These are phyloP conservation scores for Ceratothoa steindachneri DNA, from an alignment of 2,888 invertebrate species.

Conservation along the genomic window DNA sequence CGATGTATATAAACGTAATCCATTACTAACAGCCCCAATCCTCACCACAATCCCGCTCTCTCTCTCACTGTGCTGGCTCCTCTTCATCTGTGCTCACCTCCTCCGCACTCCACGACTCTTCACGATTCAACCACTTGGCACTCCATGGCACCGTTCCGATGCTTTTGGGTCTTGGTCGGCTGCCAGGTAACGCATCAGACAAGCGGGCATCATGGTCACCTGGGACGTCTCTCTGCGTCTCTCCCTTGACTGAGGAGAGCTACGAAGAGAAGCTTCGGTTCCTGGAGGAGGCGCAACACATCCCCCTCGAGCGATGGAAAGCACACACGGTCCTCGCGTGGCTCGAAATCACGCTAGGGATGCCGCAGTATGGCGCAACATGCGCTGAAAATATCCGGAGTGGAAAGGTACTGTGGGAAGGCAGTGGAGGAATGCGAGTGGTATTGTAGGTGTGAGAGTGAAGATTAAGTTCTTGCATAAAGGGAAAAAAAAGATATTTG, in stretches of 20 bases:
- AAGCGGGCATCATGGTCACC: conserved; percentile 42
- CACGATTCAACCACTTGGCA: not conserved
- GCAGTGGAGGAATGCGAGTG: too few species aligned
- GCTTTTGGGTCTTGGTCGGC: too few species aligned
- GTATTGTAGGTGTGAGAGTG: too few species aligned
- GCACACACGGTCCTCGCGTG: conserved; percentile 90
- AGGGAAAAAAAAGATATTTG: too few species aligned
- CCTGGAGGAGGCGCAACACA: conserved; percentile 69
- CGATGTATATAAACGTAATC: too few species aligned
- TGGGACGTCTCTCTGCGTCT: conserved; percentile 37
- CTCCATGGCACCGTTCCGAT: too few species aligned
- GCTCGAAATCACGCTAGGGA: conserved; percentile 87
- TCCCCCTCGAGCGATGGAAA: conserved; percentile 85
- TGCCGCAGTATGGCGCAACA: conserved; percentile 85
- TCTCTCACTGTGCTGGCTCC: conserved; percentile 4
- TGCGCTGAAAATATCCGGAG: conserved; percentile 92
- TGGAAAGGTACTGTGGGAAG: conserved; percentile 72
- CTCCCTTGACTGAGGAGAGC: conserved; percentile 63
- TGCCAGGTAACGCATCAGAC: conserved; percentile 33
- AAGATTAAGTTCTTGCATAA: too few species aligned
- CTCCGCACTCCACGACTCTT: not conserved
- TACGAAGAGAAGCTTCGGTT: conserved; percentile 71
- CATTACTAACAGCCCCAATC: not conserved
- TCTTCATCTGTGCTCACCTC: not conserved
- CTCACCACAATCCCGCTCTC: not conserved